Evolutionary conservation across 2,113 vertebrate species (phyloP).

Genomic region (Murina feae): DNA sequence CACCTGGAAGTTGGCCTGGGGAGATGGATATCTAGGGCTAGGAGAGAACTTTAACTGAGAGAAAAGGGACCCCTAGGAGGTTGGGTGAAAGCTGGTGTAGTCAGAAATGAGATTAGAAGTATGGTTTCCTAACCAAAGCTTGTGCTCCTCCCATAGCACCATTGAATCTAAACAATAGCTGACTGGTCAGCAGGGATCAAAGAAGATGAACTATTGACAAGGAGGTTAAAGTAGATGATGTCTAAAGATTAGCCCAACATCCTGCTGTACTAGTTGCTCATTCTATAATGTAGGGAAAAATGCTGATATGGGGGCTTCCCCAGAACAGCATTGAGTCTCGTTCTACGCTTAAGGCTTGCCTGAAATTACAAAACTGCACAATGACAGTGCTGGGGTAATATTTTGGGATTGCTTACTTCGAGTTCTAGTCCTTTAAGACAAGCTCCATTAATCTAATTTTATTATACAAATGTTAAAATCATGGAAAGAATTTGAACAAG

Average conservation of each 20-base stretch:
- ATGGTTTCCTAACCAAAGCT: constrained; percentile 67
- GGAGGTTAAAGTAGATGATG: neutral
- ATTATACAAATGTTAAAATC: neutral
- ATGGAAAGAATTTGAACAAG: neutral
- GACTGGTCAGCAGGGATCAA: neutral
- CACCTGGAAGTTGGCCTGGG: neutral
- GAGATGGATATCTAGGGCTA: neutral
- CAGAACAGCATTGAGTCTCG: neutral
- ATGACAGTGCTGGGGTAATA: neutral
- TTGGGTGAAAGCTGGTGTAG: neutral
- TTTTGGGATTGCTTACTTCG: neutral
- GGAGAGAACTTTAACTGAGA: neutral
- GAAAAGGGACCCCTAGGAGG: neutral
- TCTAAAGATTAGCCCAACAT: neutral
- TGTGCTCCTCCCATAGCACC: constrained; percentile 72
- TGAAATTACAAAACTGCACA: neutral
- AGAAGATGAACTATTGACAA: neutral
- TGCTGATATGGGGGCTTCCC: neutral
- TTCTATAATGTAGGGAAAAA: neutral
- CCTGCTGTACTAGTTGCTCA: neutral
- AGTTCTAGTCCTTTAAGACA: constrained; percentile 14
- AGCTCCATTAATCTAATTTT: neutral
- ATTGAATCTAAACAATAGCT: neutral
- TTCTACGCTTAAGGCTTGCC: neutral
- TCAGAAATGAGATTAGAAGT: constrained; percentile 54